Evolutionary conservation across 2,888 invertebrate genomes (phyloP).

Genomic region (Lasioglossum zephyrum): DNA sequence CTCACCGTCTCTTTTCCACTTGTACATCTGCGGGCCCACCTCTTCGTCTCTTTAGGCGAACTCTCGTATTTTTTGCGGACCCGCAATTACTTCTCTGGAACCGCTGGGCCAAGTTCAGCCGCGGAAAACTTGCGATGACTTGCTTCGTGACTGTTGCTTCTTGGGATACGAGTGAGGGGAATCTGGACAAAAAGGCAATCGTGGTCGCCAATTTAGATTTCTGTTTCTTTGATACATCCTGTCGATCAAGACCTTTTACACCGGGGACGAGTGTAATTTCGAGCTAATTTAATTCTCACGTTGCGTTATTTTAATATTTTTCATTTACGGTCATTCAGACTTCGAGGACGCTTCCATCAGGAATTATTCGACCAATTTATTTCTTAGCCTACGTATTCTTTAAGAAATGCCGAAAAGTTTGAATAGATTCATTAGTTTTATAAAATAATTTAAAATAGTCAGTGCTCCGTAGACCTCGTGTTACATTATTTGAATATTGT

Average conservation of each 20-base stretch:
- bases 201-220: background rate
- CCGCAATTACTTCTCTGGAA: conserved; percentile 81
- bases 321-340: background rate
- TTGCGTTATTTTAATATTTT: background rate
- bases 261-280: background rate
- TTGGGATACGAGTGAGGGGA: background rate
- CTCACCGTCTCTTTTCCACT: conserved; percentile 55
- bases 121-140: conserved; percentile 75
- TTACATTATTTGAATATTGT: background rate
- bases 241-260: background rate
- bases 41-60: conserved; percentile 66
- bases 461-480: background rate
- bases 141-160: background rate
- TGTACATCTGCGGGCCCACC: conserved; percentile 16
- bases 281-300: background rate
- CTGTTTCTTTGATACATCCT: background rate
- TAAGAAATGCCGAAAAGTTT: no score
- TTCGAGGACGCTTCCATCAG: background rate
- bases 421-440: no score
- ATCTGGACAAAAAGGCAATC: background rate
- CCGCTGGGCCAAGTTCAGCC: conserved; percentile 75
- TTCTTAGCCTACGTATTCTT: no score
- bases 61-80: conserved; percentile 75
- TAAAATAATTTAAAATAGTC: no score
- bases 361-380: background rate